phyloP scores from a whole-genome alignment of 53 echinoderm and acorn worm genomes.

The Holothuria scabra region DNA sequence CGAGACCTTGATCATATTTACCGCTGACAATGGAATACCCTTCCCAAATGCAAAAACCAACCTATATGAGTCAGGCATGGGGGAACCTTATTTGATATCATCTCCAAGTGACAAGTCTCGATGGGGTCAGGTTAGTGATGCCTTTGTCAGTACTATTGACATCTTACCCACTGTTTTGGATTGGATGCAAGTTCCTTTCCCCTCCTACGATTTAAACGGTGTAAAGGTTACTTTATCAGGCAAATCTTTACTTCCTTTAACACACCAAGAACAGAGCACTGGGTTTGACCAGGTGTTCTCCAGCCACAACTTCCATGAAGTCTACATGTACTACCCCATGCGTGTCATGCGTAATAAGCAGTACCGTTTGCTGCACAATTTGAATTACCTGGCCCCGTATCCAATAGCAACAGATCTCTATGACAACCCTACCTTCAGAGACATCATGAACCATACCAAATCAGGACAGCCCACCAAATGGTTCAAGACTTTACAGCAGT shows the following conservation, averaged over 20 bases:
- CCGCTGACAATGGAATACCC: conserved; percentile 96
- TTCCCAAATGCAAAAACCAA: too few species aligned
- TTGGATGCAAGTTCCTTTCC: conserved; percentile 80
- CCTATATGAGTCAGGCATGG: conserved; percentile 95
- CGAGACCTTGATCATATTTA: conserved; percentile 88
- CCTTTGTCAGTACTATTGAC: conserved; percentile 87
- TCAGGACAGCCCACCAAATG: conserved; percentile 39
- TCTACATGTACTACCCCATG: too few species aligned
- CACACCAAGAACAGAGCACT: conserved; percentile 58
- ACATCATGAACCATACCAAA: conserved; percentile 75
- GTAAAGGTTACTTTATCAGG: conserved; percentile 62
- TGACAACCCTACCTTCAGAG: conserved; percentile 63
- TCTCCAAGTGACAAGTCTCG: conserved; percentile 69
- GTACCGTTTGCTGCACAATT: conserved; percentile 93
- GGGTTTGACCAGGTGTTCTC: conserved; percentile 81
- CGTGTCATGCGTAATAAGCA: too few species aligned
- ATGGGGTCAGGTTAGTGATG: conserved; percentile 92
- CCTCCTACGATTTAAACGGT: conserved; percentile 55
- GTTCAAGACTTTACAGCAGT: neutral
- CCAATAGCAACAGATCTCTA: too few species aligned
- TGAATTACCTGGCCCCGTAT: conserved; percentile 89
- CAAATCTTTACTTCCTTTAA: conserved; percentile 82
- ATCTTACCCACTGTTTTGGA: conserved; percentile 91
- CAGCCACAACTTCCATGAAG: too few species aligned
- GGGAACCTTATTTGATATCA: conserved; percentile 91